Percentiles rank a stretch among this genome's conserved stretches.
Evolutionary conservation across 2,888 invertebrate species (phyloP).

Genomic region (Drosophila demipolita): DNA sequence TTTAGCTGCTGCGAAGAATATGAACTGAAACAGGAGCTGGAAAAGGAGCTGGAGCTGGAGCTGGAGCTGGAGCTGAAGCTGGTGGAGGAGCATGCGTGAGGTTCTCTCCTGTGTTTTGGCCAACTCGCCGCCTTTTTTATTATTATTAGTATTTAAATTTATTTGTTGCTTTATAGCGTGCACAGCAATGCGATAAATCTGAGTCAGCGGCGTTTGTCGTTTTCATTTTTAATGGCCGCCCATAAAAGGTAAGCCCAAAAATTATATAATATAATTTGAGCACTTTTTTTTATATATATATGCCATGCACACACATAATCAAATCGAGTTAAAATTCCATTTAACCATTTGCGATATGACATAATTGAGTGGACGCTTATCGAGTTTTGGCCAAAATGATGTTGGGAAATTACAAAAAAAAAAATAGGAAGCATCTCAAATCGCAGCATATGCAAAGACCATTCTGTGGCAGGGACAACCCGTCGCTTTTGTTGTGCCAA

Average conservation of each 20-base stretch:
- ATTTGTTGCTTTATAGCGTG: constrained; percentile 80
- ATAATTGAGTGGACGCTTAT: constrained; percentile 70
- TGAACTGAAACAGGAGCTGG: constrained; percentile 9
- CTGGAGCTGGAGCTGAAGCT: not conserved
- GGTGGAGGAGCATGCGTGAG: constrained; percentile 57
- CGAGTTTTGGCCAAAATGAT: constrained; percentile 15
- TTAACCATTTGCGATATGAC: constrained; percentile 75
- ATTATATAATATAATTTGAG: constrained; percentile 62
- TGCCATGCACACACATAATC: constrained; percentile 60
- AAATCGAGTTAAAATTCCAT: constrained; percentile 75
- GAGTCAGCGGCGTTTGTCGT: constrained; percentile 55
- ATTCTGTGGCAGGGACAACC: constrained; percentile 60
- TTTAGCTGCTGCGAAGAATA: constrained; percentile 19
- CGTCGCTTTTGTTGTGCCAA: constrained; percentile 60
- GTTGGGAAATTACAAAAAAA: not conserved
- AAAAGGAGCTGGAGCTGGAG: constrained; percentile 2
- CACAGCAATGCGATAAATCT: constrained; percentile 74
- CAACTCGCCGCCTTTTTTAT: constrained; percentile 51
- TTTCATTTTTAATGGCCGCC: constrained; percentile 70
- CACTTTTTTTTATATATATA: constrained; percentile 18
- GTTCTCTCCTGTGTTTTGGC: constrained; percentile 26
- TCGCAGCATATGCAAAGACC: constrained; percentile 65
- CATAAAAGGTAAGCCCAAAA: constrained; percentile 76
- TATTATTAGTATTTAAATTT: constrained; percentile 81
- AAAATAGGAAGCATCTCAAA: constrained; percentile 35